phyloP scores from a whole-genome alignment of 2,888 invertebrate genomes.

The Sturmia bella region DNA sequence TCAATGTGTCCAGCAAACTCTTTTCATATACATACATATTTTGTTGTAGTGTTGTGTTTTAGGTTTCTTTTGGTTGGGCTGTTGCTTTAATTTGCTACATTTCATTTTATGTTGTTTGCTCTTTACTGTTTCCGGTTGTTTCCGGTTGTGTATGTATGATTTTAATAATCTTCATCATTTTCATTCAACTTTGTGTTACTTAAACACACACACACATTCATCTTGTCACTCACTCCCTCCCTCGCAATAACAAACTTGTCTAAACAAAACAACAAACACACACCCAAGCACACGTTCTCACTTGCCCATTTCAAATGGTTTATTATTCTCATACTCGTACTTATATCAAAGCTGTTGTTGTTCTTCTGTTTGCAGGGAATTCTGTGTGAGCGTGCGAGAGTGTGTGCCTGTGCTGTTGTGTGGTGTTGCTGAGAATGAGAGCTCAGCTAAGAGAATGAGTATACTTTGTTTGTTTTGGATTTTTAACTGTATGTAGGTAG shows the following conservation, averaged over 20 bases:
- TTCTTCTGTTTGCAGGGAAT: constrained; percentile 2
- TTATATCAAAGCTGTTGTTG: background rate
- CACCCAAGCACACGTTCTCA: background rate
- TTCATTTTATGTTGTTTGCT: constrained; percentile 20
- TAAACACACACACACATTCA: background rate
- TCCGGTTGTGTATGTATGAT: constrained; percentile 29
- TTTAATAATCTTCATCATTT: constrained; percentile 30
- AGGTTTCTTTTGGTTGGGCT: constrained; percentile 8
- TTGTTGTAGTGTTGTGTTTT: constrained; percentile 28
- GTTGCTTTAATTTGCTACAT: background rate
- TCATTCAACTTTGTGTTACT: constrained; percentile 14
- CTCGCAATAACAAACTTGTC: background rate
- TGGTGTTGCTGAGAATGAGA: background rate
- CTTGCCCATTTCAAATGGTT: constrained; percentile 2
- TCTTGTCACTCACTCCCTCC: background rate
- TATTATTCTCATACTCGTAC: background rate
- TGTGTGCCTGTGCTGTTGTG: background rate
- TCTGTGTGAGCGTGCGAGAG: background rate
- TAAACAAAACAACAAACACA: background rate
- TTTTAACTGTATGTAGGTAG: constrained; percentile 39
- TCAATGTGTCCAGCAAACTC: constrained; percentile 9
- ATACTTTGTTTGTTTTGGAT: background rate
- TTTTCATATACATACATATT: constrained; percentile 11
- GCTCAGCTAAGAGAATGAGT: constrained; percentile 1
- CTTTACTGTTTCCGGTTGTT: constrained; percentile 29